Conservation (phyloP, 1,140 invertebrate genomes). For the Asobara japonica region DNA sequence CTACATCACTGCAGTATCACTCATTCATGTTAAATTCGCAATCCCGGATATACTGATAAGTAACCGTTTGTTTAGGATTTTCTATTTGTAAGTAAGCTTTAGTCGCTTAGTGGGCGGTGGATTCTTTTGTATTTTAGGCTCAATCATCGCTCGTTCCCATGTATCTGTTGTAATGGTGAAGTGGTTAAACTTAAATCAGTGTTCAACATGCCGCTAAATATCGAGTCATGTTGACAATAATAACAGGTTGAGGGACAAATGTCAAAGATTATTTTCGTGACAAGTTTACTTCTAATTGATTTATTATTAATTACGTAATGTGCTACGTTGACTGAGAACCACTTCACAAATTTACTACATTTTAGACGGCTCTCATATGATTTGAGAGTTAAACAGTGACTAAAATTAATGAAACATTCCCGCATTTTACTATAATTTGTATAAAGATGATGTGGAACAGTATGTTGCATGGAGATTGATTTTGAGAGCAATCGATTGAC, state of each 20-base stretch:
- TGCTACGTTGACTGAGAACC: no score
- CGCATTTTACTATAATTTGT: neutral
- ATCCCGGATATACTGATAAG: neutral
- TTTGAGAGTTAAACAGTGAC: neutral
- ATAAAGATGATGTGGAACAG: neutral
- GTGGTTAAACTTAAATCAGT: no score
- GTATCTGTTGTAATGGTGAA: no score
- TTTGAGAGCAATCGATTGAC: slow-evolving; percentile 26
- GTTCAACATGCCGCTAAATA: no score
- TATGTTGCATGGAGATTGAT: neutral
- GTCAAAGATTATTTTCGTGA: neutral
- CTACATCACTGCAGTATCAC: slow-evolving; percentile 8
- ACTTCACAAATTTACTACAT: no score
- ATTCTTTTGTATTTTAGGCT: slow-evolving; percentile 11
- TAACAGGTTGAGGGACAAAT: neutral
- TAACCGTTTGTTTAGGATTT: neutral
- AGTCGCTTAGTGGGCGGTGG: slow-evolving; percentile 25
- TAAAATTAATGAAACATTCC: neutral
- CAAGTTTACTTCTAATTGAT: no score
- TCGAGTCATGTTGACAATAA: no score
- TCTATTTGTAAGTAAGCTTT: slow-evolving; percentile 24
- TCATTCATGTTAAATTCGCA: neutral
- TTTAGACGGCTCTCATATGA: neutral
- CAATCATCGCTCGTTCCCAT: neutral
- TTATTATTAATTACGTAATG: no score